Evolutionary conservation across 2,888 invertebrate genomes (phyloP).

Genomic region (Phengaris alcon): DNA sequence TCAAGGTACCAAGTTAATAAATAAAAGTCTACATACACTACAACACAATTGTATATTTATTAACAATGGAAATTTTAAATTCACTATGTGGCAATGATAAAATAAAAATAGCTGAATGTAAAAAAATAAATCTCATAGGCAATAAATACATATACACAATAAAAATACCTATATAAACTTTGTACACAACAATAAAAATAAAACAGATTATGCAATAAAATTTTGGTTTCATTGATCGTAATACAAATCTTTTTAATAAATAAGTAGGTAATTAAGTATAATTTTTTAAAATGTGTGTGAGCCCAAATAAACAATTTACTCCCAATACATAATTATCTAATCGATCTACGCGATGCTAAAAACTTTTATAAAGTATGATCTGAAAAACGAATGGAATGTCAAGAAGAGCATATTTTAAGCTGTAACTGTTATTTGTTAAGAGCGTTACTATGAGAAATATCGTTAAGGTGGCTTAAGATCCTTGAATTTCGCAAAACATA

Average conservation of each 20-base stretch:
- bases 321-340: too few species aligned
- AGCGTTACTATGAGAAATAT: too few species aligned
- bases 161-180: neutral
- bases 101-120: neutral
- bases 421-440: too few species aligned
- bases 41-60: constrained; percentile 16
- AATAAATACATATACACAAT: neutral
- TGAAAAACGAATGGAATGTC: too few species aligned
- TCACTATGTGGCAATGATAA: neutral
- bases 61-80: neutral
- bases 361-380: too few species aligned
- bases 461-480: too few species aligned
- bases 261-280: neutral
- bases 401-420: too few species aligned
- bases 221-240: neutral
- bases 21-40: neutral
- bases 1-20: too few species aligned
- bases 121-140: neutral
- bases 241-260: neutral
- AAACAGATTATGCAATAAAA: neutral
- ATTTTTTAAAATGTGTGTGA: too few species aligned
- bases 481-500: too few species aligned
- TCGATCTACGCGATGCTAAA: too few species aligned
- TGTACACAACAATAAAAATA: neutral
- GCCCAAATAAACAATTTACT: too few species aligned